Evolutionary conservation across 2,797 vertebrate genomes (phyloP).

Genomic region (Poeciliopsis paucimaculata): DNA sequence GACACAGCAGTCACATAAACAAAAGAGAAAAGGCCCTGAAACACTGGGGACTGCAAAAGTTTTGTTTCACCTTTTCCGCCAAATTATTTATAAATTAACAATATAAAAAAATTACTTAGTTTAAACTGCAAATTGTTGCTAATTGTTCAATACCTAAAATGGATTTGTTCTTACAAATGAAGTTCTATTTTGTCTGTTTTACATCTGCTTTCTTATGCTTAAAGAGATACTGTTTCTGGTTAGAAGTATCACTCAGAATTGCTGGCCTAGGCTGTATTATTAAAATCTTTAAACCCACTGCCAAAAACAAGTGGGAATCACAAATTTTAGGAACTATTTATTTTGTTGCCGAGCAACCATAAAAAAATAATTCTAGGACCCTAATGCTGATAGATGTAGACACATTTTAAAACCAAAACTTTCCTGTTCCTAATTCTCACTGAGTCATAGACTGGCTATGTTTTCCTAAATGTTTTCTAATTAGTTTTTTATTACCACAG

Average conservation of each 20-base stretch:
- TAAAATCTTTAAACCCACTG: not conserved
- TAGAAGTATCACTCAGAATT: not conserved
- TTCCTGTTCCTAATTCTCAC: too few species aligned
- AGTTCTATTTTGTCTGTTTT: not conserved
- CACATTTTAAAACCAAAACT: not conserved
- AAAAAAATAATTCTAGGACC: not conserved
- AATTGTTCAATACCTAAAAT: constrained; percentile 28
- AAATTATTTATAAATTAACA: constrained; percentile 38
- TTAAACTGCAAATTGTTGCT: constrained; percentile 41
- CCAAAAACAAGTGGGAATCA: not conserved
- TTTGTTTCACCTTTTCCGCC: constrained; percentile 35
- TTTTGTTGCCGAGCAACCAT: not conserved
- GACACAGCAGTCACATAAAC: constrained; percentile 63
- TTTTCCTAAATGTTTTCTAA: too few species aligned
- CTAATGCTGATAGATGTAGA: not conserved
- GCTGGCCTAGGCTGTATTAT: not conserved
- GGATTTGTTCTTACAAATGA: not conserved
- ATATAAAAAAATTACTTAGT: not conserved
- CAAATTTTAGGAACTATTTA: not conserved
- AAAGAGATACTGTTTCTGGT: not conserved
- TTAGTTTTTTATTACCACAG: too few species aligned
- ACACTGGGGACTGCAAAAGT: constrained; percentile 23
- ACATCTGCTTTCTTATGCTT: not conserved
- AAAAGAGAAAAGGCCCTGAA: constrained; percentile 48
- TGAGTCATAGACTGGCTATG: too few species aligned